Evolutionary conservation across 2,113 vertebrate genomes (phyloP).

Genomic region (Siniperca chuatsi): DNA sequence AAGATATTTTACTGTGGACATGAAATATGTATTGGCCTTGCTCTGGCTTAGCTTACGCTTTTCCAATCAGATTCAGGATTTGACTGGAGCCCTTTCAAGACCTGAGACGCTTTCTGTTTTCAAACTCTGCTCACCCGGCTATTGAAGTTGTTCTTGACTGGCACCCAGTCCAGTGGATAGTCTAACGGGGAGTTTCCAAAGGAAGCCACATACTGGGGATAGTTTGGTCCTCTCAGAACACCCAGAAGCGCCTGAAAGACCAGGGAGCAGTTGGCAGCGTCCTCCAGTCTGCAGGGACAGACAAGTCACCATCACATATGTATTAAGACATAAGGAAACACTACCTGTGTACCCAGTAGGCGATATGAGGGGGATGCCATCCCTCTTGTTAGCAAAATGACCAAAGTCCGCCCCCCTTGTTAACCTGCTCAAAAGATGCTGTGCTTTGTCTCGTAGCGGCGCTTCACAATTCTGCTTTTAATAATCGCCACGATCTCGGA

Average conservation of each 20-base stretch:
- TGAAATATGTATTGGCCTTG: neutral
- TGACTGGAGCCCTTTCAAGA: neutral
- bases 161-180: conserved; percentile 90
- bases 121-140: conserved; percentile 67
- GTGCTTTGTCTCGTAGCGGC: no score
- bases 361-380: no score
- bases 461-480: no score
- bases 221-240: conserved; percentile 87
- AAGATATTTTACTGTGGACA: neutral
- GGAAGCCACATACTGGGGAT: conserved; percentile 88
- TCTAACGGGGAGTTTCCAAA: conserved; percentile 91
- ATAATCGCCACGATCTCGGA: no score
- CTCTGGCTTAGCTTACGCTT: neutral
- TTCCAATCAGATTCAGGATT: neutral
- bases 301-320: neutral
- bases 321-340: neutral
- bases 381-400: no score
- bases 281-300: conserved; percentile 73
- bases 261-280: conserved; percentile 82
- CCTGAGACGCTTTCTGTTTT: neutral
- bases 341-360: no score
- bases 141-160: conserved; percentile 73
- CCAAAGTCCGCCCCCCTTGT: no score
- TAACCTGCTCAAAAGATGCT: no score
- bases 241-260: conserved; percentile 82